Conservation (phyloP, 2,888 invertebrate species). For the Phyto melanocephala region DNA sequence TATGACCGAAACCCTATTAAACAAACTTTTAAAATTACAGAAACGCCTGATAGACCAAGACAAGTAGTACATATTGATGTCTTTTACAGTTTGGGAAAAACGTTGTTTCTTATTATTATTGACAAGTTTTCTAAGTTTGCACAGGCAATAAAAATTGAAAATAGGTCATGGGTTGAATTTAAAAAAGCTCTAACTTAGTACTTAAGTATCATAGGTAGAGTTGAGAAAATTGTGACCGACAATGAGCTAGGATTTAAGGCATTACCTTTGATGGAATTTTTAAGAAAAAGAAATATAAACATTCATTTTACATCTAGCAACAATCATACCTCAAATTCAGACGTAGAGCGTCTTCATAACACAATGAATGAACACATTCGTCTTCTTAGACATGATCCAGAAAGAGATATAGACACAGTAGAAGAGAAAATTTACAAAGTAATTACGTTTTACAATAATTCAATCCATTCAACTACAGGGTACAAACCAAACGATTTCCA, state of each 20-base stretch:
- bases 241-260: slow-evolving; percentile 64
- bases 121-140: too few species aligned
- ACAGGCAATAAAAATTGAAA: too few species aligned
- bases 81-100: slow-evolving; percentile 57
- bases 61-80: too few species aligned
- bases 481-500: too few species aligned
- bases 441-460: too few species aligned
- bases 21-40: slow-evolving; percentile 63
- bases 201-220: slow-evolving; percentile 42
- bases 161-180: slow-evolving; percentile 52
- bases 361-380: too few species aligned
- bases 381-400: too few species aligned
- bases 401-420: too few species aligned
- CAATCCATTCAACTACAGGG: too few species aligned
- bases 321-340: too few species aligned
- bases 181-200: slow-evolving; percentile 49
- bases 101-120: slow-evolving; percentile 66
- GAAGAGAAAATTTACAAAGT: too few species aligned
- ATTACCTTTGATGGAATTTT: slow-evolving; percentile 45
- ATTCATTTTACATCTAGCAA: slow-evolving; percentile 58
- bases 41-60: slow-evolving; percentile 65
- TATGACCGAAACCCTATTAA: slow-evolving; percentile 9
- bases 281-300: slow-evolving; percentile 40
- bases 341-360: too few species aligned
- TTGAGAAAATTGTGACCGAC: slow-evolving; percentile 56